A percentile compares a stretch with the other conserved stretches of the same genome.
phyloP scores from a whole-genome alignment of 2,888 invertebrate genomes.

The Diarsia rubi region DNA sequence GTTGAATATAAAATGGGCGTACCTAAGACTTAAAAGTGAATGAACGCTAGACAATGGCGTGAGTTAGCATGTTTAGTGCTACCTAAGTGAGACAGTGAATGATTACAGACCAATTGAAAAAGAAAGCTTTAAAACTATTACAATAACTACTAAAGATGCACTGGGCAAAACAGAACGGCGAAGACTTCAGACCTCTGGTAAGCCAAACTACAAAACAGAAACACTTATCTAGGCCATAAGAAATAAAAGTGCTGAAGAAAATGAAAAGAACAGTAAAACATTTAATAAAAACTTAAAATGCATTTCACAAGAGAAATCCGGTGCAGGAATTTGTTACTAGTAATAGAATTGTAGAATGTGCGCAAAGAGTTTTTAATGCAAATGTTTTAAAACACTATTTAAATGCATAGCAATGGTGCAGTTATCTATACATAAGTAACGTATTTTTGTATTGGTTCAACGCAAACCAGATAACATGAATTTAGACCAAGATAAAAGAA shows the following conservation, averaged over 20 bases:
- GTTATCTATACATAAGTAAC: constrained; percentile 37
- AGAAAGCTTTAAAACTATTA: constrained; percentile 25
- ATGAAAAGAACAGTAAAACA: constrained; percentile 27
- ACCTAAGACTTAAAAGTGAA: neutral
- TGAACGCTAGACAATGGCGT: constrained; percentile 20
- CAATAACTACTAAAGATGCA: constrained; percentile 31
- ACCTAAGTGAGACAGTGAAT: constrained; percentile 13
- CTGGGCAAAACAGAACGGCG: constrained; percentile 51
- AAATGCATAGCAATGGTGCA: constrained; percentile 46
- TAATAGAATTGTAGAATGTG: constrained; percentile 49
- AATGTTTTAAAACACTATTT: constrained; percentile 48
- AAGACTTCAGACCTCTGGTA: constrained; percentile 37
- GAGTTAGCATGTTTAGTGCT: neutral
- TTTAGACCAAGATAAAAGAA: constrained; percentile 67
- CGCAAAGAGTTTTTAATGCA: constrained; percentile 21
- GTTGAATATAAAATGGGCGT: constrained; percentile 23
- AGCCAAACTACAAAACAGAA: constrained; percentile 34
- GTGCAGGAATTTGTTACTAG: constrained; percentile 34
- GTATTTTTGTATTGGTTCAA: constrained; percentile 55
- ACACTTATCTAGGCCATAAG: constrained; percentile 5
- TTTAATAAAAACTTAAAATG: constrained; percentile 39
- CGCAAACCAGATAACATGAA: constrained; percentile 63
- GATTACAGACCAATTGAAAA: constrained; percentile 22
- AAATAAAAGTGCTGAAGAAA: constrained; percentile 31
- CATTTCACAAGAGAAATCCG: constrained; percentile 45